Conservation (phyloP, 2,888 invertebrate genomes). For the Pegoplata infirma region DNA sequence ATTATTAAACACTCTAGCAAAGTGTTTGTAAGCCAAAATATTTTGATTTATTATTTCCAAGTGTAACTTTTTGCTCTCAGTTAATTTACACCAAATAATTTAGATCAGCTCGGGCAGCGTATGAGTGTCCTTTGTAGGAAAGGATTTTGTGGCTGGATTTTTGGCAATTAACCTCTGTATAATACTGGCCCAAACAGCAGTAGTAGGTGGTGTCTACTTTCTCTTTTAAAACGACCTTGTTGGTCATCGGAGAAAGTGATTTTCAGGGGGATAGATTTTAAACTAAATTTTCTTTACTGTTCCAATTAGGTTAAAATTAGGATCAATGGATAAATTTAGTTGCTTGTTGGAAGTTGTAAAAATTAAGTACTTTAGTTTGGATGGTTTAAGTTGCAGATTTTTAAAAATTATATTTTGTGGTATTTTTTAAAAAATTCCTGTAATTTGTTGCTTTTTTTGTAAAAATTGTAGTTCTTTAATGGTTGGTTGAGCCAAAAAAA, state of each 20-base stretch:
- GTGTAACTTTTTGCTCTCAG: background rate
- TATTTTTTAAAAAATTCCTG: constrained; percentile 17
- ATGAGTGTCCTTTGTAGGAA: constrained; percentile 72
- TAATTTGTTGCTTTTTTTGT: constrained; percentile 22
- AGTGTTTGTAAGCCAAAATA: constrained; percentile 4
- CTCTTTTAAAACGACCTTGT: constrained; percentile 73
- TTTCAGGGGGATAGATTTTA: background rate
- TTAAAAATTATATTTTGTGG: background rate
- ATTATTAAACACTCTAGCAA: background rate
- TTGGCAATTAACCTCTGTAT: constrained; percentile 34
- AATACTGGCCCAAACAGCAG: constrained; percentile 61
- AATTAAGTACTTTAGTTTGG: constrained; percentile 32
- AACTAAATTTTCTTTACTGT: background rate
- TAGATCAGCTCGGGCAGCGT: constrained; percentile 75
- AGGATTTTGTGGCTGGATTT: constrained; percentile 60
- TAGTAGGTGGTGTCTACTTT: constrained; percentile 74
- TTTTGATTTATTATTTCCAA: background rate
- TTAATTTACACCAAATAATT: constrained; percentile 71
- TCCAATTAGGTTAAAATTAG: background rate
- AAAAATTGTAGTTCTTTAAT: background rate
- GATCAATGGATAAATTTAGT: background rate
- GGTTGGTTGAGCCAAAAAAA: constrained; percentile 15
- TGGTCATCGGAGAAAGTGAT: constrained; percentile 75
- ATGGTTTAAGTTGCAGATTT: constrained; percentile 26
- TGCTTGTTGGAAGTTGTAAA: background rate